Conservation (phyloP, 2,113 vertebrate genomes). For the Cariama cristata region DNA sequence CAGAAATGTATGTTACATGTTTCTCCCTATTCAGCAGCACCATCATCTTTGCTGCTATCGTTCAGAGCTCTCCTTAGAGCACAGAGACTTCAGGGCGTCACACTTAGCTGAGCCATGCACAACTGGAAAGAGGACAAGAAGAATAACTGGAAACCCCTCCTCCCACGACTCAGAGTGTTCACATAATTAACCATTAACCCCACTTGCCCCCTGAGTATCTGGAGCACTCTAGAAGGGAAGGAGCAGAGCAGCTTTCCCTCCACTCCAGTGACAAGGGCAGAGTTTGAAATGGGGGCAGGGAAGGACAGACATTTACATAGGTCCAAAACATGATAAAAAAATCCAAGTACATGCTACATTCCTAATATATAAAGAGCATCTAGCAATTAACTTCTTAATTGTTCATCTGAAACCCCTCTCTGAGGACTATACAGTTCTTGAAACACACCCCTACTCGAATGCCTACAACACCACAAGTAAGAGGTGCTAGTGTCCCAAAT, state of each 20-base stretch:
- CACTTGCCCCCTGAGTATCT: not conserved
- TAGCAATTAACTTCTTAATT: not conserved
- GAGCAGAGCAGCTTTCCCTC: not conserved
- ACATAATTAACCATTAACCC: not conserved
- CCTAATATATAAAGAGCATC: not conserved
- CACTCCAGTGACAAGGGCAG: not conserved
- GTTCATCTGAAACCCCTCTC: not conserved
- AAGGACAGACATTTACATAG: not conserved
- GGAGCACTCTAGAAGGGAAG: not conserved
- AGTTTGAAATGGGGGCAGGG: not conserved
- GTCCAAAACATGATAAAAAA: not conserved
- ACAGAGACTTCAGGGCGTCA: not conserved
- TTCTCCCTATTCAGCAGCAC: not conserved
- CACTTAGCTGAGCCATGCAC: not conserved
- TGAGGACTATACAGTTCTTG: not conserved
- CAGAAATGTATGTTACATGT: not conserved
- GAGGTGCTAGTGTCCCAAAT: not conserved
- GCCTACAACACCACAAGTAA: not conserved
- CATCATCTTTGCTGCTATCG: not conserved
- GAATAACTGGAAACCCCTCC: not conserved
- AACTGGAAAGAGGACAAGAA: not conserved
- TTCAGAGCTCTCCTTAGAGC: not conserved
- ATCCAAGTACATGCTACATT: not conserved
- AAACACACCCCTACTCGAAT: not conserved
- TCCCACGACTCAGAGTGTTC: accelerated